Base-by-base conservation (phyloP, 2,797 vertebrate species). In the Decapterus maruadsi region DNA sequence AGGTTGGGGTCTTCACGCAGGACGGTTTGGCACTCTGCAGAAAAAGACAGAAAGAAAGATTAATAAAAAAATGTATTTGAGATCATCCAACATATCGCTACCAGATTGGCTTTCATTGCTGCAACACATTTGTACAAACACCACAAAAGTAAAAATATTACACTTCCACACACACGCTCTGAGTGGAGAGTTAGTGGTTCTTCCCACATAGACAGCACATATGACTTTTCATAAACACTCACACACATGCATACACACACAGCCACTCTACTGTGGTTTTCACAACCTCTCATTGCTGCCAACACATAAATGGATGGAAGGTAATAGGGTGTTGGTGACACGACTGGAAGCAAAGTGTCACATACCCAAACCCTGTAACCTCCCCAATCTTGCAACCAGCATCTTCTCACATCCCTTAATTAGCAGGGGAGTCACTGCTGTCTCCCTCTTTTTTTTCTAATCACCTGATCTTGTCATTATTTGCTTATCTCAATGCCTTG, bases 11-110 rank as follows among this genome's bases (percentile, higher is more conserved):
- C 87, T 91, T 94, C 89, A 92, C 94, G 80, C 92, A 93, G 83
- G 87, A 91, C 1, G 90, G 93, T 93, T 95, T 80, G 89, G 86
- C 81, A 92, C 95, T 96, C 96, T 97, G 91, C 0, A 29, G 3
- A 26, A 83, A 22, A n/a, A 75, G 12, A 77, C 6, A 84, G 22
- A 76, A 36, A 60, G 22, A 70, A 31, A 65, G 12, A 72, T 0
- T 55, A 12, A n/a, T n/a, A n/a, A n/a, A n/a, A n/a, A n/a, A n/a
- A n/a, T n/a, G n/a, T n/a, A n/a, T n/a, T n/a, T n/a, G n/a, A n/a
- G n/a, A n/a, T n/a, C n/a, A n/a, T n/a, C n/a, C n/a, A n/a, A n/a
- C n/a, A 14, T 38, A 31, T 12, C 4, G 31, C 31, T 31, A 31
- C 31, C 31, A 31, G 31, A 31, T 31, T 31, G 31, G 31, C 31